Evolutionary conservation across 2,888 invertebrate genomes (phyloP), one percentile per base, ranked within the genome.

Genomic region (Catotricha subobsoleta): DNA sequence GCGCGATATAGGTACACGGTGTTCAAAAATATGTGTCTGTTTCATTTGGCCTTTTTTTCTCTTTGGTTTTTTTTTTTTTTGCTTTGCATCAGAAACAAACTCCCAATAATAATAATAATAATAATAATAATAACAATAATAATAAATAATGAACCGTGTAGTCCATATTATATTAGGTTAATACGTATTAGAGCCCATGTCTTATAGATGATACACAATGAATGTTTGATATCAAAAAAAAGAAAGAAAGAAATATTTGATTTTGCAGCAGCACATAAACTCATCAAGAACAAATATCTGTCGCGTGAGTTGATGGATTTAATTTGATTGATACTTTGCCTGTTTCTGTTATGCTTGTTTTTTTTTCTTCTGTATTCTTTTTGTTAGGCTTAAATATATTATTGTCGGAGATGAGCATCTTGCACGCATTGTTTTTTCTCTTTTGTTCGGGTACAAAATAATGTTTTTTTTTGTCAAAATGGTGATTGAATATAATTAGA

Each of bases 241-340:
- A 10, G 16, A 15, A 2, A 13, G 13, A 23, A 15, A 36, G 16
- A 23, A 19, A 33, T 20, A 25, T 36, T 15, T 21, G 21, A 35
- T 20, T 21, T 23, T 21, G 23, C 20, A 23, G 21, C 20, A 21
- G n/a, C 7, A 13, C 7, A 29, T 8, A 9, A 13, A 9, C 21
- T 8, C 36, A 36, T 21, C 36, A 36, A 12, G 21, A 34, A n/a
- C 21, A 21, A 34, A 34, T 34, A 37, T 37, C 27, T 40, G 40
- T 40, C 40, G 33, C 40, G 40, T 33, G 40, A 40, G 31, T 40
- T 33, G 33, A 33, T 33, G 13, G 34, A 34, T 33, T 33, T 38
- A 42, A 42, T 44, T 44, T 42, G 42, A 44, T 44, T 42, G 42
- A 44, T 44, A 42, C 40, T 40, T 44, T 42, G 44, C 42, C 33